Base-by-base conservation (phyloP, 2,888 invertebrate species). In the Ectemnius cavifrons region DNA sequence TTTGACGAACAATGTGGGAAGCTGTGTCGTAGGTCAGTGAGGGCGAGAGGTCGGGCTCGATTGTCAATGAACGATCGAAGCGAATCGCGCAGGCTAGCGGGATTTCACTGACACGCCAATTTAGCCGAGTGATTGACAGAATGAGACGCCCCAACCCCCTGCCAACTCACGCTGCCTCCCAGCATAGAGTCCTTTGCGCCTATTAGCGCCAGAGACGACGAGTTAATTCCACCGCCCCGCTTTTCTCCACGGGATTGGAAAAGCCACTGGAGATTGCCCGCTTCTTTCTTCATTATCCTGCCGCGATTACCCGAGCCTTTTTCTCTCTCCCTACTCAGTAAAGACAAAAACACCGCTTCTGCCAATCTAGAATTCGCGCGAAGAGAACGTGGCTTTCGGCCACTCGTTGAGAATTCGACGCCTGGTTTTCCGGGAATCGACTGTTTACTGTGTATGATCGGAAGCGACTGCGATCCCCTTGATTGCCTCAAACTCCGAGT, bases 1-100 rank as follows among this genome's bases (percentile, higher is more conserved):
- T 56, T 66, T 14, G 59, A 62, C 57, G 70, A 66, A 63, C 76
- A 80, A 80, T 71, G 59, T 61, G 57, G 56, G 62, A 14, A 62
- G 6, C 23, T 5, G 67, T 72, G 81, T 72, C 70, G 81, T 79
- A 81, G 82, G 82, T 82, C 82, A 75, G 77, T 64, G 49, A 49
- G 58, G 20, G 63, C 18, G 37, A 23, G 52, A 59, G 28, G 27
- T 4, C 57, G 47, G 37, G 61, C 63, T 71, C 74, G 80, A 80
- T 78, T 72, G 82, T 78, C 72, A 64, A 60, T 64, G 23, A 65
- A 60, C 71, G 67, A 77, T 63, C 64, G 69, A 67, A 52, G 52
- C 27, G 79, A 75, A 75, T 72, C 56, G 77, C 58, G 58, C 47
- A 56, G 63, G 45, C 65, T 59, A 23, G 11, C 46, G 68, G 80